A percentile compares a stretch with the other conserved stretches of the same genome.
These are phyloP conservation scores for Trachelus stipa DNA, from an alignment of 2,888 invertebrate genomes.

Conservation along the genomic window DNA sequence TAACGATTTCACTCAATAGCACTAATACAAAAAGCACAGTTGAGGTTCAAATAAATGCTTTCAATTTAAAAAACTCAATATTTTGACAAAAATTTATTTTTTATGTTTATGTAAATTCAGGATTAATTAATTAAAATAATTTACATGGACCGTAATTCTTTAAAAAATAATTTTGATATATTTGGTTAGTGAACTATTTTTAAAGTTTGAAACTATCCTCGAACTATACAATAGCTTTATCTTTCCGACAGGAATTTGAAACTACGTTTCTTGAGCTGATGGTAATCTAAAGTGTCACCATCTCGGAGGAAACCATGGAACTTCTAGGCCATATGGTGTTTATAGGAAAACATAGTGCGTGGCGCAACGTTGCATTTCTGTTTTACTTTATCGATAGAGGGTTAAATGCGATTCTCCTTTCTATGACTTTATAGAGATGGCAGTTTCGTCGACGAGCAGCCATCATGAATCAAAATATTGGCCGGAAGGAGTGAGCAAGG, in stretches of 20 bases:
- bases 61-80: no score
- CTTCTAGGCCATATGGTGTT: neutral
- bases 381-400: neutral
- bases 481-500: constrained; percentile 28
- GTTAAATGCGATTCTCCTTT: neutral
- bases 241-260: neutral
- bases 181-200: neutral
- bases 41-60: neutral
- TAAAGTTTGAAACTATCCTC: neutral
- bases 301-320: neutral
- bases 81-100: no score
- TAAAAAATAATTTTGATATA: neutral
- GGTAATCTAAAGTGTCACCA: neutral
- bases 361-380: neutral
- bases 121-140: neutral
- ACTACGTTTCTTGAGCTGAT: neutral
- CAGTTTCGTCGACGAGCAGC: constrained; percentile 42
- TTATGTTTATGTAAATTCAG: neutral
- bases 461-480: constrained; percentile 57
- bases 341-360: neutral
- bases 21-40: neutral
- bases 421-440: constrained; percentile 35
- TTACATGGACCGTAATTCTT: neutral
- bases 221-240: neutral
- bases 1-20: neutral